phyloP scores from a whole-genome alignment of 2,797 vertebrate species.

The Trichosurus vulpecula region DNA sequence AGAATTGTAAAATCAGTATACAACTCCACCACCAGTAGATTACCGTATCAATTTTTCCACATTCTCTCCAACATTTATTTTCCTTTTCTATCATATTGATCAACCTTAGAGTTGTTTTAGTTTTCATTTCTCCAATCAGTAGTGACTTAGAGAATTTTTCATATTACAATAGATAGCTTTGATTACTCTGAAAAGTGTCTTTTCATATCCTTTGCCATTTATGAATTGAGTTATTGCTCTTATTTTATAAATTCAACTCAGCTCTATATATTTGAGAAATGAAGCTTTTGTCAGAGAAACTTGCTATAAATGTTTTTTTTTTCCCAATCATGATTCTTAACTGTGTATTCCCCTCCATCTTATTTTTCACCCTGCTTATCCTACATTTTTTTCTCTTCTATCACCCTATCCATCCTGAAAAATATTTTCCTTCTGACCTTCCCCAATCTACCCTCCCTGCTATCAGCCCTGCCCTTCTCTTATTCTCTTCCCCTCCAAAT shows the following conservation, averaged over 20 bases:
- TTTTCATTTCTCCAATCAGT: background rate
- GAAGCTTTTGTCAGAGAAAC: background rate
- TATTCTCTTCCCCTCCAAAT: background rate
- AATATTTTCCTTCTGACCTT: background rate
- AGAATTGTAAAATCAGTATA: background rate
- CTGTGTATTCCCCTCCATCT: no score
- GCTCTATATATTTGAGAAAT: background rate
- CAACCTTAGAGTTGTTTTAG: background rate
- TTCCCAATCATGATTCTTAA: no score
- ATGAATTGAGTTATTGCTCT: background rate
- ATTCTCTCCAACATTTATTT: background rate
- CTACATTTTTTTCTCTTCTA: no score
- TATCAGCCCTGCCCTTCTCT: background rate
- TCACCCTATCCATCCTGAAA: no score
- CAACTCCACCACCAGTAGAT: background rate
- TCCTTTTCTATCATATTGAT: background rate
- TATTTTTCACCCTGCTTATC: no score
- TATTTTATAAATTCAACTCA: background rate
- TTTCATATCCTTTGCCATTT: background rate
- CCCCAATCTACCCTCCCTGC: background rate
- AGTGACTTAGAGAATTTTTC: background rate
- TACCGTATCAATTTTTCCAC: background rate
- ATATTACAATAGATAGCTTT: background rate
- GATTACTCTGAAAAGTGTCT: background rate
- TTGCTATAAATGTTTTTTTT: background rate